Base-by-base conservation (phyloP, 2,888 invertebrate species). In the Petrolisthes manimaculis region DNA sequence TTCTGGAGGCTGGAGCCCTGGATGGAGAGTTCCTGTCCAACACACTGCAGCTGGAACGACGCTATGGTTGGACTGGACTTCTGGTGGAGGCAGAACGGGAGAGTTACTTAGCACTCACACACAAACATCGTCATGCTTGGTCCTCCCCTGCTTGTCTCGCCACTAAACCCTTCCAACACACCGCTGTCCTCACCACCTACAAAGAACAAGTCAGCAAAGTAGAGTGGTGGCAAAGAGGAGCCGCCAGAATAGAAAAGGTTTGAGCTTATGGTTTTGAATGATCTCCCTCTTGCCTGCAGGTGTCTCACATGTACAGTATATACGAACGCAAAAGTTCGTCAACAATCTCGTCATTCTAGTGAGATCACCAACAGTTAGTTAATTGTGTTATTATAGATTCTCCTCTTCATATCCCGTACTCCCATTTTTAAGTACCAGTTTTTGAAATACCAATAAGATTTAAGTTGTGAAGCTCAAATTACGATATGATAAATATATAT, bases 11-110 rank as follows among this genome's bases (percentile, higher is more conserved):
- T 0, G 88, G 88, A 4, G 88, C 88, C 3, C 69, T 88, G 14
- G 90, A 90, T 55, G 90, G 90, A 18, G 90, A 89, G 56, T 90
- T 83, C 71, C 82, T 90, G 51, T 90, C 90, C 18, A 89, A 90
- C 75, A 90, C 90, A 6, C 69, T 90, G 4, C 71, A 67, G 12
- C 83, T 90, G 21, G 90, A 90, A 69, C 83, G 77, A 75, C 69
- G 71, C 4, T 54, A 54, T 37, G 75, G 80, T 8, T 90, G 90
- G 90, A 85, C 85, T 4, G 90, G 90, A 5, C 77, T 90, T 55
- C 86, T 90, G 55, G 80, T 90, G 9, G 90, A 90, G 80, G 89
- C 89, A 4, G 90, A 90, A 67, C 14, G 37, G 24, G 78, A 85
- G 51, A 90, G 89, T 37, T 90, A 87, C 71, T 51, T 14, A 6